Conservation (phyloP, 2,888 invertebrate species). For the Eulithis prunata region DNA sequence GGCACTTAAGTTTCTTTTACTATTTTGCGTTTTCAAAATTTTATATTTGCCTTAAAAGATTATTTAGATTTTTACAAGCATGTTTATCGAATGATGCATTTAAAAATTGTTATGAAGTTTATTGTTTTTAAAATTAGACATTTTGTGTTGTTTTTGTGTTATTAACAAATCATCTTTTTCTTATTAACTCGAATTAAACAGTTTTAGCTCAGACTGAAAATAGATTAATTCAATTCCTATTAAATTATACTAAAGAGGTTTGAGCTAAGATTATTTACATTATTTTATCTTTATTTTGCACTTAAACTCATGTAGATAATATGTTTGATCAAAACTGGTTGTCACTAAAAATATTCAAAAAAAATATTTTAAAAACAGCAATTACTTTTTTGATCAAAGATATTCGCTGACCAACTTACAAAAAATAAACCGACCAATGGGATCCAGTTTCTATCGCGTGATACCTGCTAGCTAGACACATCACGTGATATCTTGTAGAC, state of each 20-base stretch:
- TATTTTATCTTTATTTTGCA: not conserved
- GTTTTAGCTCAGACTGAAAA: slow-evolving; percentile 4
- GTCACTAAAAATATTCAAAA: no score
- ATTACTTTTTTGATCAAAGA: slow-evolving; percentile 9
- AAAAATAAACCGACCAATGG: slow-evolving; percentile 20
- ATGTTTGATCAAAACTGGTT: slow-evolving; percentile 9
- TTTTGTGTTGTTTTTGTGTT: slow-evolving; percentile 27
- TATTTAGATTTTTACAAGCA: slow-evolving; percentile 19
- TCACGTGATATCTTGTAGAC: no score
- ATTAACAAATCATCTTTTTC: slow-evolving; percentile 26
- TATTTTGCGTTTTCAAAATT: not conserved
- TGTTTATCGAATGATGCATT: slow-evolving; percentile 25
- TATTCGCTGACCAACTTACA: slow-evolving; percentile 6
- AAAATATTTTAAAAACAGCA: not conserved
- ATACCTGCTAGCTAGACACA: slow-evolving; percentile 15
- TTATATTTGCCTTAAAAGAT: slow-evolving; percentile 3
- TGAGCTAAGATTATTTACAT: not conserved
- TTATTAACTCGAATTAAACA: slow-evolving; percentile 6
- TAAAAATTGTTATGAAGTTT: slow-evolving; percentile 19
- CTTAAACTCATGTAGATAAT: not conserved
- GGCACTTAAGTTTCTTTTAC: not conserved
- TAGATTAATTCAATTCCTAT: not conserved
- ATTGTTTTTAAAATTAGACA: slow-evolving; percentile 8
- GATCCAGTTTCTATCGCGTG: slow-evolving; percentile 10
- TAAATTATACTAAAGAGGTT: not conserved